These are phyloP conservation scores for Eristalis arbustorum DNA, from an alignment of 2,888 invertebrate genomes.

Conservation along the genomic window DNA sequence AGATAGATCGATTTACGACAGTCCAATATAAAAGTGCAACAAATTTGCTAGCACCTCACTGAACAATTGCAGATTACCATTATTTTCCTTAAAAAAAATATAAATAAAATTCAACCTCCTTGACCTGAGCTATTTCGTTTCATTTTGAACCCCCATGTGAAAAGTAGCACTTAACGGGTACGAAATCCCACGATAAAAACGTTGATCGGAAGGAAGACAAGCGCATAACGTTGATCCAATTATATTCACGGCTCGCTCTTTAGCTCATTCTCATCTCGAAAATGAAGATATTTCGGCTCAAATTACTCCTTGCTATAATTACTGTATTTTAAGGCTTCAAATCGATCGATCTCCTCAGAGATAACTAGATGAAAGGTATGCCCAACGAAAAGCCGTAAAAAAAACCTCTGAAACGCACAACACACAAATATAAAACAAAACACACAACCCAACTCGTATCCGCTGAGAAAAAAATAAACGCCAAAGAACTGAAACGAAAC, in stretches of 20 bases:
- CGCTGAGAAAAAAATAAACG: background rate
- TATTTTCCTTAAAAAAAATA: too few species aligned
- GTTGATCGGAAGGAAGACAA: background rate
- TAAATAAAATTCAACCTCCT: background rate
- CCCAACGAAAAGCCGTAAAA: constrained; percentile 18
- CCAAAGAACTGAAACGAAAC: constrained; percentile 18
- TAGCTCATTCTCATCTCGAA: background rate
- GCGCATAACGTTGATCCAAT: background rate
- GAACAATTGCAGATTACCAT: too few species aligned
- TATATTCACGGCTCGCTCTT: background rate
- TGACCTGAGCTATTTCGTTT: background rate
- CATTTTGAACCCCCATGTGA: background rate
- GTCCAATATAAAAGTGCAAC: too few species aligned
- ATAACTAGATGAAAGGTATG: constrained; percentile 46
- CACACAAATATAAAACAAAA: background rate
- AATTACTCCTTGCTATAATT: constrained; percentile 20
- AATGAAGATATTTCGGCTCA: constrained; percentile 4
- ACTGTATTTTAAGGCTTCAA: constrained; percentile 11
- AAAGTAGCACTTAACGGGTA: background rate
- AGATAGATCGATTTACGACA: too few species aligned
- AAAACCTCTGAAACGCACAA: background rate
- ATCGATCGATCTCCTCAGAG: constrained; percentile 24
- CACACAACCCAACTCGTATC: background rate
- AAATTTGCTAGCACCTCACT: too few species aligned
- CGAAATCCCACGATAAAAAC: background rate